These are phyloP conservation scores for Caranx ignobilis DNA, from an alignment of 2,113 vertebrate genomes.

Conservation along the genomic window DNA sequence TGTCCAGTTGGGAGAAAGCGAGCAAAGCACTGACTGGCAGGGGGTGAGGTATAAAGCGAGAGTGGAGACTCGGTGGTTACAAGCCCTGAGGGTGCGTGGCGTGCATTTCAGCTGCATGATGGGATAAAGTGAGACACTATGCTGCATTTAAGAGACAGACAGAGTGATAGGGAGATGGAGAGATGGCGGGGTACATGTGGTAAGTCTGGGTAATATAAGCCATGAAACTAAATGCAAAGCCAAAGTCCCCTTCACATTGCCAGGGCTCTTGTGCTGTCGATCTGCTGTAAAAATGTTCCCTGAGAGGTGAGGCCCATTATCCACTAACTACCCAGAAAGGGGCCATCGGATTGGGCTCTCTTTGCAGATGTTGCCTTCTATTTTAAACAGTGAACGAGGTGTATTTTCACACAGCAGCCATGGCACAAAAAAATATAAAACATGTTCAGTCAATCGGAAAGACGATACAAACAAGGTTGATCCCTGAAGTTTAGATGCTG, in stretches of 20 bases:
- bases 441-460: slow-evolving; percentile 33
- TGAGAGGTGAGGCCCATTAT: slow-evolving; percentile 75
- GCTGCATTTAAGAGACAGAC: slow-evolving; percentile 35
- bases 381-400: slow-evolving; percentile 48
- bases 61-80: slow-evolving; percentile 20
- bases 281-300: slow-evolving; percentile 60
- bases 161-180: neutral
- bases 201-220: slow-evolving; percentile 37
- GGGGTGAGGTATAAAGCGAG: neutral
- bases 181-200: neutral
- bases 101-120: slow-evolving; percentile 39
- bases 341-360: slow-evolving; percentile 60
- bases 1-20: neutral
- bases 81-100: neutral
- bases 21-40: slow-evolving; percentile 9
- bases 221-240: slow-evolving; percentile 54
- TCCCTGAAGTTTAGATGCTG: slow-evolving; percentile 17
- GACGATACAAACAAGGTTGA: slow-evolving; percentile 25
- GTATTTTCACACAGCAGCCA: slow-evolving; percentile 38
- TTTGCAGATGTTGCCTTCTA: slow-evolving; percentile 68
- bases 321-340: slow-evolving; percentile 71
- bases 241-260: slow-evolving; percentile 37
- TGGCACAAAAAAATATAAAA: slow-evolving; percentile 38
- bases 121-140: slow-evolving; percentile 19
- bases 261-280: slow-evolving; percentile 14